Conservation (phyloP, 2,888 invertebrate genomes). For the Drymonia ruficornis region DNA sequence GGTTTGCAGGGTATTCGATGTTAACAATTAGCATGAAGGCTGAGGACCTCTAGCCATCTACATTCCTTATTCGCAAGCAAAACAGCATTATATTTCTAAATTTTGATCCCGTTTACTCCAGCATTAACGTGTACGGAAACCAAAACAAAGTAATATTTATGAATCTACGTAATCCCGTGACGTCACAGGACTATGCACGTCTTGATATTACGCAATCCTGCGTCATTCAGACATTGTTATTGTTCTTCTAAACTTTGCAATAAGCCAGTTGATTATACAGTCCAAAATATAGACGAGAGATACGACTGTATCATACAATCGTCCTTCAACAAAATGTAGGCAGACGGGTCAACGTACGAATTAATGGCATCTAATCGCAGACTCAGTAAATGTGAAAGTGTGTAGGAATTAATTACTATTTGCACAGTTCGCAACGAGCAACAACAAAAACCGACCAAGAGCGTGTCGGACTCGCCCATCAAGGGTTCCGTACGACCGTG, state of each 20-base stretch:
- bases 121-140: neutral
- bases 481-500: no score
- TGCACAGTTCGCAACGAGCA: constrained; percentile 57
- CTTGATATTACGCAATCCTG: neutral
- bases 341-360: constrained; percentile 63
- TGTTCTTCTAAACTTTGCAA: no score
- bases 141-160: neutral
- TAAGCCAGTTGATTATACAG: no score
- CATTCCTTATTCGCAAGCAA: neutral
- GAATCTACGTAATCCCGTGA: neutral
- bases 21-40: no score
- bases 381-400: constrained; percentile 66
- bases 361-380: constrained; percentile 48
- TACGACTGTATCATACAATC: constrained; percentile 23
- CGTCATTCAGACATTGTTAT: neutral
- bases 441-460: no score
- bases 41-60: neutral
- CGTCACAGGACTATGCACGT: neutral
- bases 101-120: neutral
- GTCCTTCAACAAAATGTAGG: constrained; percentile 64
- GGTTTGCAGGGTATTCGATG: no score
- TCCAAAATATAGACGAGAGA: no score
- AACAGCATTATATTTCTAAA: neutral
- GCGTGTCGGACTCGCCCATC: no score
- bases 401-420: constrained; percentile 74